These are phyloP conservation scores for Bryconaethiops microstoma DNA, from an alignment of 2,797 vertebrate species.

Conservation along the genomic window DNA sequence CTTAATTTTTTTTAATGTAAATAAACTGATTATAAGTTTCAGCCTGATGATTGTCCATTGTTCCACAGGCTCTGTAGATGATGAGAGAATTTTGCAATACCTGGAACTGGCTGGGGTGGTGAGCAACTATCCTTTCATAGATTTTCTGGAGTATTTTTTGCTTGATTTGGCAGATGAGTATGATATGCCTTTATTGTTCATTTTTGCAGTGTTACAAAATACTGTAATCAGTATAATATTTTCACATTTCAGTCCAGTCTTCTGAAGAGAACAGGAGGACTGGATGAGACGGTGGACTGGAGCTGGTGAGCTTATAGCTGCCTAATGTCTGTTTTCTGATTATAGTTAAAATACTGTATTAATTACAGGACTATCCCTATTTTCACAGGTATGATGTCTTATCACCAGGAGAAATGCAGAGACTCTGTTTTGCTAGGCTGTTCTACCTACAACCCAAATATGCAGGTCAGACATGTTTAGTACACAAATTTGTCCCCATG, in stretches of 20 bases:
- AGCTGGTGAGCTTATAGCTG: conserved; percentile 85
- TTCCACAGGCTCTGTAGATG: conserved; percentile 83
- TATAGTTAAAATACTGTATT: neutral
- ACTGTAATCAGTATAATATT: neutral
- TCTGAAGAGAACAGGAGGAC: conserved; percentile 85
- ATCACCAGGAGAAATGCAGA: conserved; percentile 97
- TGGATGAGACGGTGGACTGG: conserved; percentile 92
- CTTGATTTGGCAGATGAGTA: neutral
- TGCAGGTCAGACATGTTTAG: conserved; percentile 77
- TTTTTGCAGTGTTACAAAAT: neutral
- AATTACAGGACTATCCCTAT: neutral
- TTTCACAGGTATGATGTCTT: conserved; percentile 89
- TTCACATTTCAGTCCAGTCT: conserved; percentile 80
- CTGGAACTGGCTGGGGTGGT: conserved; percentile 92
- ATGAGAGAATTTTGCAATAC: conserved; percentile 89
- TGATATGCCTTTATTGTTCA: neutral
- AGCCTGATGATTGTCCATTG: neutral
- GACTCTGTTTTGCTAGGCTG: conserved; percentile 91
- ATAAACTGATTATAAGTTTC: neutral
- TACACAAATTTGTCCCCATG: neutral
- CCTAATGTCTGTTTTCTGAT: neutral
- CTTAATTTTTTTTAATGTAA: neutral
- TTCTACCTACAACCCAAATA: conserved; percentile 98
- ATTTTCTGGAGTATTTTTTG: neutral
- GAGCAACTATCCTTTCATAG: conserved; percentile 60